Percentiles rank a stretch among this genome's conserved stretches.
Conservation (phyloP, 2,797 vertebrate species). For the Sebastes steindachneri region DNA sequence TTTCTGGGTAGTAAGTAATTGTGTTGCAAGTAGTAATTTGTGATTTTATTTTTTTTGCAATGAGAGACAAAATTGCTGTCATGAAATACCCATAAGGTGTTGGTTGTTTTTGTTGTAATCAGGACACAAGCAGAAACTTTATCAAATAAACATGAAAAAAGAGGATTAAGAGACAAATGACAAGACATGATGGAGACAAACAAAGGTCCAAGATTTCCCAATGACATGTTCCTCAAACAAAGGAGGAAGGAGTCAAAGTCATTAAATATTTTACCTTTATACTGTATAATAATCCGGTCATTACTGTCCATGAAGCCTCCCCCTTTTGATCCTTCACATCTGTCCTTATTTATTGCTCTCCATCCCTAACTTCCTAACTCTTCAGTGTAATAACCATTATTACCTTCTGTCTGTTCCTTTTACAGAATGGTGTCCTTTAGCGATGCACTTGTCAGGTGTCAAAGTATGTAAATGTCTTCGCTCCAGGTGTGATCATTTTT, state of each 20-base stretch:
- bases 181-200: neutral
- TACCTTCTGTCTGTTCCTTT: neutral
- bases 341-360: neutral
- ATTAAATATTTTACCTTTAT: neutral
- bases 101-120: neutral
- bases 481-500: neutral
- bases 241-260: neutral
- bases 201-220: neutral
- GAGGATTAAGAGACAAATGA: neutral
- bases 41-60: neutral
- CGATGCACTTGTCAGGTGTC: neutral
- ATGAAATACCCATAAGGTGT: neutral
- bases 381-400: neutral
- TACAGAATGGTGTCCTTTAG: neutral
- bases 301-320: neutral
- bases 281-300: too few relatives aligned
- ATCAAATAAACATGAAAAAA: neutral
- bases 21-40: neutral
- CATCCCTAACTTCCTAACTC: neutral
- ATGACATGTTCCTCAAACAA: neutral
- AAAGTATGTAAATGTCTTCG: neutral
- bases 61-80: neutral
- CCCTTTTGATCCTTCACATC: neutral
- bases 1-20: neutral
- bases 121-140: neutral